Evolutionary conservation across 1,140 invertebrate genomes (phyloP).

Genomic region (Trialeurodes vaporariorum): DNA sequence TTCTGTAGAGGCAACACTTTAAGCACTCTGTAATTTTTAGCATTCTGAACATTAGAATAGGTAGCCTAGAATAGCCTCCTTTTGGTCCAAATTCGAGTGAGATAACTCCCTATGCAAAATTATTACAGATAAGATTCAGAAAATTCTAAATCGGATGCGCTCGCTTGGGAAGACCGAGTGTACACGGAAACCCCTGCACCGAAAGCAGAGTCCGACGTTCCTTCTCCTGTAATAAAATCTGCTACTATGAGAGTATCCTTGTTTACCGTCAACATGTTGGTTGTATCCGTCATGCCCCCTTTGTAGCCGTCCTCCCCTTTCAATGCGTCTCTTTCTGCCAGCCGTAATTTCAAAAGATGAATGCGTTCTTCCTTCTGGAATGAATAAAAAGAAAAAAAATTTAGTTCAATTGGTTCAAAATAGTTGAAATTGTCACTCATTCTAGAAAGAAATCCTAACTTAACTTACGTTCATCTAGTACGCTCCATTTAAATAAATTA

Average conservation of each 20-base stretch:
- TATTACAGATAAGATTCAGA: conserved; percentile 76
- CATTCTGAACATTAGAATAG: no score
- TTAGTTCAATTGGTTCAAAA: no score
- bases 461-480: no score
- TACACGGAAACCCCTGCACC: conserved; percentile 56
- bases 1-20: no score
- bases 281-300: conserved; percentile 28
- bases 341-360: conserved; percentile 57
- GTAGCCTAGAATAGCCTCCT: no score
- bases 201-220: conserved; percentile 60
- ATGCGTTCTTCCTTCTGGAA: conserved; percentile 83
- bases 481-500: no score
- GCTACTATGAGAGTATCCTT: conserved; percentile 47
- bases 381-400: conserved; percentile 10
- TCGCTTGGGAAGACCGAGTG: conserved; percentile 61
- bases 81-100: no score
- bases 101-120: no score
- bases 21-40: no score
- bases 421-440: no score
- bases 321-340: conserved; percentile 57
- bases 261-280: conserved; percentile 24
- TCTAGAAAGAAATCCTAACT: no score
- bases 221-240: conserved; percentile 60
- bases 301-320: conserved; percentile 29
- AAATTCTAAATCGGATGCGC: conserved; percentile 71